Conservation (phyloP, 1,140 invertebrate genomes). For the Euura lappo region DNA sequence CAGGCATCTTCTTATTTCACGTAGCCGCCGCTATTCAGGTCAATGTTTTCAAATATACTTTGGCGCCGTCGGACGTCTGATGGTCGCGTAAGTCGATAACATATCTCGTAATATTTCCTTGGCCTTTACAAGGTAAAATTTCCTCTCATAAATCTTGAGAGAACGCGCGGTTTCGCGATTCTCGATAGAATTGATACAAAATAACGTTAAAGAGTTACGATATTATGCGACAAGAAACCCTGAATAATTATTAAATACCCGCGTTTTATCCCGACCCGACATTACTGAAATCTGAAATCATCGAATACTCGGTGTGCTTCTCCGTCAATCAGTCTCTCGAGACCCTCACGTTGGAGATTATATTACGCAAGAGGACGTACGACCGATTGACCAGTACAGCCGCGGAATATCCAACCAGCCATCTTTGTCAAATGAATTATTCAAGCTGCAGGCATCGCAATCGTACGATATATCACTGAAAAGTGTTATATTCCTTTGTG, state of each 20-base stretch:
- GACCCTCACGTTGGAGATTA: background rate
- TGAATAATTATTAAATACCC: background rate
- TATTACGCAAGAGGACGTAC: background rate
- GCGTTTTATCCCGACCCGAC: background rate
- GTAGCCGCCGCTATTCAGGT: background rate
- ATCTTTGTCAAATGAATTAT: background rate
- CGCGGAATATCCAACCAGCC: background rate
- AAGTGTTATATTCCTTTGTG: background rate
- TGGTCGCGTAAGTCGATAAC: background rate
- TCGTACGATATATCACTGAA: background rate
- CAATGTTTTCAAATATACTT: background rate
- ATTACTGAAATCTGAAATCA: background rate
- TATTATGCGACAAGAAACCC: background rate
- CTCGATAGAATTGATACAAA: background rate
- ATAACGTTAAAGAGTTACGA: background rate
- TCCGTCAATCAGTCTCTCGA: background rate
- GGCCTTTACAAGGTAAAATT: slow-evolving; percentile 5
- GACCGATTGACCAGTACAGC: background rate
- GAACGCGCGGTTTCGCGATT: background rate
- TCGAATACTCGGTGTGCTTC: background rate
- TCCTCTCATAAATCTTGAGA: background rate
- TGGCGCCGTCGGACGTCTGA: background rate
- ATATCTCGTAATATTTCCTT: slow-evolving; percentile 1
- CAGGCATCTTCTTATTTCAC: background rate
- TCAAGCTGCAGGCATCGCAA: background rate